These are phyloP conservation scores for Mesorhabditis sp. DNA, from an alignment of 2,888 invertebrate genomes.

Conservation along the genomic window DNA sequence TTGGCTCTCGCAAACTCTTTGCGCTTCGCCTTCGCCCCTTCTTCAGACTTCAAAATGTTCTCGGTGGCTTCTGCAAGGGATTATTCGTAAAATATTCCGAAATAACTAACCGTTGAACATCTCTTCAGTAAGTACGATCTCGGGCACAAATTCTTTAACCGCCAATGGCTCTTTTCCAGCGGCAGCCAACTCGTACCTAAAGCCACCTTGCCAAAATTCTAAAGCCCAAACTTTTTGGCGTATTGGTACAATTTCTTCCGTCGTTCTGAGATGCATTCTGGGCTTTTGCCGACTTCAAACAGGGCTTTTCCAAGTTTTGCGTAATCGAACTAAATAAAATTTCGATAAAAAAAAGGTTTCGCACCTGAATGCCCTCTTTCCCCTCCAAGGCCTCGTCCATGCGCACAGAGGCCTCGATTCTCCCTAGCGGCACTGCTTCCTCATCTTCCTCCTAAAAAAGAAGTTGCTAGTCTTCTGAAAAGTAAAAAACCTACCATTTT, in stretches of 20 bases:
- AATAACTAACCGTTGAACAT: background rate
- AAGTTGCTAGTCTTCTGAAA: background rate
- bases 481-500: conserved; percentile 21
- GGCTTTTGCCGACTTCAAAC: conserved; percentile 23
- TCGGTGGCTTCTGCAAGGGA: background rate
- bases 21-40: background rate
- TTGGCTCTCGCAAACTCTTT: conserved; percentile 6
- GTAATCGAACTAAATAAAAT: conserved; percentile 42
- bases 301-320: conserved; percentile 32
- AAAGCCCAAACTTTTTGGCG: conserved; percentile 26
- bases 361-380: background rate
- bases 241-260: conserved; percentile 28
- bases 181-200: conserved; percentile 39
- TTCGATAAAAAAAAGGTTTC: background rate
- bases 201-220: conserved; percentile 7
- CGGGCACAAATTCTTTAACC: conserved; percentile 19
- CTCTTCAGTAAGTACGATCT: conserved; percentile 7
- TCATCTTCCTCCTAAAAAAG: background rate
- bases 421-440: conserved; percentile 7
- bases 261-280: conserved; percentile 20
- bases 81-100: background rate
- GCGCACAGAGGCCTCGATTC: conserved; percentile 9
- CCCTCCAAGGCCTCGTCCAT: background rate
- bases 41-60: background rate
- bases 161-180: conserved; percentile 33